Evolutionary conservation across 2,797 vertebrate genomes (phyloP).

Genomic region (Hoplostethus mediterraneus): DNA sequence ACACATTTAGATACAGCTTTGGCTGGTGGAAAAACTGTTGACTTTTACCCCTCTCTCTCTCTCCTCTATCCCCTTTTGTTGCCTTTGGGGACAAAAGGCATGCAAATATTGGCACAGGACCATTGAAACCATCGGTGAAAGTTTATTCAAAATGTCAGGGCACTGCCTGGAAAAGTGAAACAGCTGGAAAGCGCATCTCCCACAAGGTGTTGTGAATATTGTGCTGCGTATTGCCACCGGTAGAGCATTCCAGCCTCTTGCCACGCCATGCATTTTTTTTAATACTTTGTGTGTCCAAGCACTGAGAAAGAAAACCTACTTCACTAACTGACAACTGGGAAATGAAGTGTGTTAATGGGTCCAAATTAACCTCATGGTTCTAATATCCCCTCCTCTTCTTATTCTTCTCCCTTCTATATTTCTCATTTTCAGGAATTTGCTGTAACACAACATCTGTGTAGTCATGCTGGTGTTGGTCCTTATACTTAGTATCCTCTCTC

Average conservation of each 20-base stretch:
- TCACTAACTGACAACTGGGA: not conserved
- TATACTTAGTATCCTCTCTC: conserved; percentile 84
- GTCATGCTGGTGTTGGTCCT: conserved; percentile 83
- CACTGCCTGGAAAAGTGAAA: conserved; percentile 64
- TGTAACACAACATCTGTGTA: conserved; percentile 90
- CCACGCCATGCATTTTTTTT: conserved; percentile 16
- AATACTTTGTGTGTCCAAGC: not conserved
- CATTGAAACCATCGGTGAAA: conserved; percentile 71
- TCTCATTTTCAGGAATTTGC: conserved; percentile 87
- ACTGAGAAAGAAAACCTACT: conserved; percentile 2
- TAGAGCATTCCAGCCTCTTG: conserved; percentile 27
- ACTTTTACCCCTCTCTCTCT: conserved; percentile 65
- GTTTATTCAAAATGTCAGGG: conserved; percentile 81
- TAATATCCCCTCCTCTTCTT: conserved; percentile 11
- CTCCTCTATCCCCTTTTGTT: conserved; percentile 68
- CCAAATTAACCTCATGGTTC: conserved; percentile 51
- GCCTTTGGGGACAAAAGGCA: conserved; percentile 81
- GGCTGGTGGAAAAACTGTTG: conserved; percentile 77
- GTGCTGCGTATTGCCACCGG: conserved; percentile 40
- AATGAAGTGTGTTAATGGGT: conserved; percentile 36
- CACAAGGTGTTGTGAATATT: conserved; percentile 26
- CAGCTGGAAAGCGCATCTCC: conserved; percentile 65
- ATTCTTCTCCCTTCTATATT: conserved; percentile 48
- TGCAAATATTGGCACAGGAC: conserved; percentile 81
- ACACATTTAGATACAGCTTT: conserved; percentile 81